Conservation (phyloP, 2,888 invertebrate genomes). For the Halictus quadricinctus region DNA sequence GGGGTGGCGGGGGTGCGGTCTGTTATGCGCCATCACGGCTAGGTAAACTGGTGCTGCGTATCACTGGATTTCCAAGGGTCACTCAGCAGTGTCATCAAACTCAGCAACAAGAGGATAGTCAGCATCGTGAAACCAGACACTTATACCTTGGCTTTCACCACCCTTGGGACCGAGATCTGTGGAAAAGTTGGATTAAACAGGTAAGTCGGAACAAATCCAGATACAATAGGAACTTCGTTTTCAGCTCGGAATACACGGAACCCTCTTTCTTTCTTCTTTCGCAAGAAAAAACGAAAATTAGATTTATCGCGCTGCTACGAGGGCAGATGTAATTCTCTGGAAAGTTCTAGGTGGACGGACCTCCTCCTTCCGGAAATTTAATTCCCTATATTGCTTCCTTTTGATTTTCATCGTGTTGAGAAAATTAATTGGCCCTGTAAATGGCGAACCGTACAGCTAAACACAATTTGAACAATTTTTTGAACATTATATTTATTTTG, state of each 20-base stretch:
- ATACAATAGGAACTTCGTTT: constrained; percentile 22
- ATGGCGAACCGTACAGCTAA: not conserved
- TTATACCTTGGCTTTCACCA: constrained; percentile 87
- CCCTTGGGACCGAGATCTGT: constrained; percentile 87
- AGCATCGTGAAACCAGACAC: constrained; percentile 82
- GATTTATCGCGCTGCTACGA: constrained; percentile 6
- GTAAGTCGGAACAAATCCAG: constrained; percentile 78
- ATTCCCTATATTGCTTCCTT: not conserved
- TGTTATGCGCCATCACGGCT: constrained; percentile 80
- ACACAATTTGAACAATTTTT: not conserved
- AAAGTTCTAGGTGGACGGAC: constrained; percentile 5
- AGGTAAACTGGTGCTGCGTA: constrained; percentile 82
- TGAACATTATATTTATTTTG: not conserved
- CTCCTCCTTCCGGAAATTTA: not conserved
- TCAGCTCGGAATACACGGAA: not conserved
- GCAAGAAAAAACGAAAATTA: not conserved
- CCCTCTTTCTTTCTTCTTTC: not conserved
- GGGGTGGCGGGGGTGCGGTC: constrained; percentile 77
- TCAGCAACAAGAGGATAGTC: constrained; percentile 59
- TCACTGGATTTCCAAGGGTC: constrained; percentile 81
- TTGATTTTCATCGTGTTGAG: not conserved
- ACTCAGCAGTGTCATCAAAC: constrained; percentile 71
- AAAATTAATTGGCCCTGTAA: not conserved
- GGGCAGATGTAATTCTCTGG: constrained; percentile 1
- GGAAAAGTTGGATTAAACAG: constrained; percentile 87